phyloP scores from a whole-genome alignment of 2,888 invertebrate genomes.

The Alloplasta piceator region DNA sequence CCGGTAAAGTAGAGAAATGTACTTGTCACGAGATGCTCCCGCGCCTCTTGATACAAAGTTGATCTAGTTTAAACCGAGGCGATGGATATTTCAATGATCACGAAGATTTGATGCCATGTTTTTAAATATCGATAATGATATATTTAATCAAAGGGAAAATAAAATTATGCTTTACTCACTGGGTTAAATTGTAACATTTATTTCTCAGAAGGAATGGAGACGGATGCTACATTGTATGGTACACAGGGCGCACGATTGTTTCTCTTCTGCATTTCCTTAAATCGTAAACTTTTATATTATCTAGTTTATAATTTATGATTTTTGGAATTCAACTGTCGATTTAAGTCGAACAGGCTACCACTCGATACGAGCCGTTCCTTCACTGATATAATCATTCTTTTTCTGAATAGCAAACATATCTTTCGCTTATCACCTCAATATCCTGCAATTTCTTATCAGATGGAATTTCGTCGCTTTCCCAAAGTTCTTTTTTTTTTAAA shows the following conservation, averaged over 20 bases:
- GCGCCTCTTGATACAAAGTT: no score
- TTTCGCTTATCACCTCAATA: not conserved
- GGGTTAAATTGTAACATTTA: slow-evolving; percentile 75
- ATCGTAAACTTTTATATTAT: slow-evolving; percentile 39
- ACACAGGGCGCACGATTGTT: slow-evolving; percentile 68
- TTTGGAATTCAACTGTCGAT: slow-evolving; percentile 27
- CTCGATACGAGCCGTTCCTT: slow-evolving; percentile 8
- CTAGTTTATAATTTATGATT: slow-evolving; percentile 43
- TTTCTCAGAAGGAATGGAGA: slow-evolving; percentile 69
- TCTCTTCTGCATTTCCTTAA: slow-evolving; percentile 22
- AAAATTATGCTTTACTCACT: slow-evolving; percentile 54
- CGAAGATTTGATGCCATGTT: no score
- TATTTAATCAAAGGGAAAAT: not conserved
- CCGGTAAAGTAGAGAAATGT: no score
- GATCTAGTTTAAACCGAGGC: no score
- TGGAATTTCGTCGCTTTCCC: not conserved
- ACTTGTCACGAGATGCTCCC: no score
- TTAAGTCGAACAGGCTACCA: slow-evolving; percentile 31
- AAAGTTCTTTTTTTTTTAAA: not conserved
- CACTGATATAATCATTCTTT: slow-evolving; percentile 7
- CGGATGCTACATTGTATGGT: slow-evolving; percentile 65
- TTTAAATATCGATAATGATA: no score
- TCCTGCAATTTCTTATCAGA: not conserved
- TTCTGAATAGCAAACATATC: slow-evolving; percentile 1
- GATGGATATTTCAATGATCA: no score